These are phyloP conservation scores for Anolis sagrei DNA, from an alignment of 2,113 vertebrate species.

Conservation along the genomic window DNA sequence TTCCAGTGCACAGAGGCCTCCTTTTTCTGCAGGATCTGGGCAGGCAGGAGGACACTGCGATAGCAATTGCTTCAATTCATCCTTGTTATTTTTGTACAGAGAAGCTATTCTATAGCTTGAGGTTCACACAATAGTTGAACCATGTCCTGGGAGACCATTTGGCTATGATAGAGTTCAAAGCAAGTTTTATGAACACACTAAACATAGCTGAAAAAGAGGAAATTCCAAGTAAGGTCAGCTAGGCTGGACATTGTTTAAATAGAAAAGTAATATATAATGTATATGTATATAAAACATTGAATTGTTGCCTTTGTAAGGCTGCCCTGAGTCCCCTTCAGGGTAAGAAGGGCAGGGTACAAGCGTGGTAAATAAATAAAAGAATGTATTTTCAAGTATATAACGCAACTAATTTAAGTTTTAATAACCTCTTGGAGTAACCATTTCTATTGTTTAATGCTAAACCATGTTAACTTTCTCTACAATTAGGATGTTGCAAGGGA, in stretches of 20 bases:
- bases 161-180: slow-evolving; percentile 74
- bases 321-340: too few species aligned
- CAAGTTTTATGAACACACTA: slow-evolving; percentile 78
- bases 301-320: too few species aligned
- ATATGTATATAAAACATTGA: too few species aligned
- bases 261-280: slow-evolving; percentile 65
- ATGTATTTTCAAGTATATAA: slow-evolving; percentile 70
- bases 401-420: slow-evolving; percentile 72
- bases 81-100: slow-evolving; percentile 52
- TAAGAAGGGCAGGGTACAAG: too few species aligned
- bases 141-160: slow-evolving; percentile 71
- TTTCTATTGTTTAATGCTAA: slow-evolving; percentile 68
- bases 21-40: slow-evolving; percentile 68
- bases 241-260: slow-evolving; percentile 67
- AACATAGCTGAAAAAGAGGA: slow-evolving; percentile 74
- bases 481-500: background rate
- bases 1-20: slow-evolving; percentile 72
- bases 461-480: slow-evolving; percentile 56
- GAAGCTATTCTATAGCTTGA: slow-evolving; percentile 31
- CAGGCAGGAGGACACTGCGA: slow-evolving; percentile 57
- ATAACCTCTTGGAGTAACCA: slow-evolving; percentile 59
- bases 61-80: slow-evolving; percentile 60
- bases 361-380: too few species aligned
- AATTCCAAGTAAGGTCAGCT: slow-evolving; percentile 76
- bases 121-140: slow-evolving; percentile 67